Evolutionary conservation across 2,113 vertebrate species (phyloP), one percentile per base, ranked within the genome.

Genomic region (Calyptommatus sinebrachiatus): DNA sequence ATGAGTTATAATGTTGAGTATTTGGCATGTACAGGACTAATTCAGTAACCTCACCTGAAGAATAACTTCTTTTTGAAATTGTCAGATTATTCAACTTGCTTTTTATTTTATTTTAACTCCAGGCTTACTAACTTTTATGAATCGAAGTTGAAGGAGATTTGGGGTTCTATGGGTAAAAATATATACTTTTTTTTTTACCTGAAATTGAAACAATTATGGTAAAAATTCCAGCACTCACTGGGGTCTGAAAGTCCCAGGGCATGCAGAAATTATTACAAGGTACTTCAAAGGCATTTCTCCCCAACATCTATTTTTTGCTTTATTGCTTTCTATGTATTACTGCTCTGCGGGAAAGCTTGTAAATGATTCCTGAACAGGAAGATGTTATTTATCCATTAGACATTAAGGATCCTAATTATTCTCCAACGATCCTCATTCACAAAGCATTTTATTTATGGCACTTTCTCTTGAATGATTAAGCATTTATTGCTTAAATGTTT

Each of bases 361-460:
- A 82, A 89, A 73, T 76, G 60, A 65, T 84, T 89, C 29, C 73
- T 12, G 83, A 86, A 79, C 83, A 86, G 63, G 57, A 91, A 63
- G 81, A 79, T 83, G 71, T 86, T 90, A 91, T 85, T 90, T 84
- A 88, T 91, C 88, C 81, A 87, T 83, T 76, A 82, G 65, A 1
- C 77, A 88, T 87, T 92, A 85, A 86, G 84, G 85, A 75, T 83
- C 85, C 83, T 91, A 92, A 88, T 91, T 92, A 91, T 78, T 93
- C 90, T 89, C 87, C 66, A 76, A 91, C 9, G 71, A 78, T 84
- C 75, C 87, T 86, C 48, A 80, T 88, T 72, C 85, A 85, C 77
- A 89, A 90, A 90, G 20, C 65, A 22, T 84, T 90, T 85, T 87
- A 90, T 91, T 93, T 89, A 88, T 84, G 77, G 77, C 81, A 74